Conservation (phyloP, 1,140 invertebrate genomes). For the Drosophila sproati region DNA sequence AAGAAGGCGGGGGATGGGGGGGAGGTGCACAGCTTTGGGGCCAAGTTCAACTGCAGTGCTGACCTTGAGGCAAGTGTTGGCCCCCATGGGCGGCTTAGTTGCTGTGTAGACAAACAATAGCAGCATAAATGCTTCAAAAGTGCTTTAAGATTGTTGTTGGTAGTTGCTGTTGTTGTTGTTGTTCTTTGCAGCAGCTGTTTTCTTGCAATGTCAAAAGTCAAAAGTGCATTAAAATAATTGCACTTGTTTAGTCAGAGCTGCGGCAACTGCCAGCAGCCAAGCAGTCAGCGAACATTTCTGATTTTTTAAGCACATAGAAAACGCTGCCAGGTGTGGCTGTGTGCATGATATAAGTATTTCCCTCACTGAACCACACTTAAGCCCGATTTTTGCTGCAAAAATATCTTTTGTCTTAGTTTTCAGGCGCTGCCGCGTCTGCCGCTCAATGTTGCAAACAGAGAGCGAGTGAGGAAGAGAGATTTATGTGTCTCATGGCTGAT, state of each 20-base stretch:
- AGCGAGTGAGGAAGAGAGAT: constrained; percentile 44
- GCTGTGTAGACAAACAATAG: constrained; percentile 56
- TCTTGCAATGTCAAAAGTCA: constrained; percentile 80
- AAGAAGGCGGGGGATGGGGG: constrained; percentile 4
- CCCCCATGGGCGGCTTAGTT: constrained; percentile 10
- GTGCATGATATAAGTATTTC: constrained; percentile 37
- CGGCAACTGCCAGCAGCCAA: constrained; percentile 37
- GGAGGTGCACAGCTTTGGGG: constrained; percentile 32
- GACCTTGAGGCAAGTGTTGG: constrained; percentile 55
- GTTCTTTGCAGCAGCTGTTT: constrained; percentile 31
- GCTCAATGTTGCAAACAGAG: constrained; percentile 40
- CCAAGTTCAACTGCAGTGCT: constrained; percentile 61
- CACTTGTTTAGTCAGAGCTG: constrained; percentile 68
- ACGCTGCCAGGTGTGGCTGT: constrained; percentile 12
- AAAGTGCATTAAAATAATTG: constrained; percentile 85
- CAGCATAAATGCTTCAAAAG: constrained; percentile 68
- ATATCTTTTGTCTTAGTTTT: constrained; percentile 63
- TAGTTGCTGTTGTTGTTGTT: constrained; percentile 13
- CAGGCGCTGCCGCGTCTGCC: constrained; percentile 33
- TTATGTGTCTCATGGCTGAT: constrained; percentile 37
- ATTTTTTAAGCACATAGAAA: constrained; percentile 33
- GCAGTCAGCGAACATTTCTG: constrained; percentile 29
- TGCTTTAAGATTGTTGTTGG: constrained; percentile 54
- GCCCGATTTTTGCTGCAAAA: constrained; percentile 59
- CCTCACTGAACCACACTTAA: constrained; percentile 68